Base-by-base conservation (phyloP, 2,888 invertebrate species). In the Margaritifera margaritifera region DNA sequence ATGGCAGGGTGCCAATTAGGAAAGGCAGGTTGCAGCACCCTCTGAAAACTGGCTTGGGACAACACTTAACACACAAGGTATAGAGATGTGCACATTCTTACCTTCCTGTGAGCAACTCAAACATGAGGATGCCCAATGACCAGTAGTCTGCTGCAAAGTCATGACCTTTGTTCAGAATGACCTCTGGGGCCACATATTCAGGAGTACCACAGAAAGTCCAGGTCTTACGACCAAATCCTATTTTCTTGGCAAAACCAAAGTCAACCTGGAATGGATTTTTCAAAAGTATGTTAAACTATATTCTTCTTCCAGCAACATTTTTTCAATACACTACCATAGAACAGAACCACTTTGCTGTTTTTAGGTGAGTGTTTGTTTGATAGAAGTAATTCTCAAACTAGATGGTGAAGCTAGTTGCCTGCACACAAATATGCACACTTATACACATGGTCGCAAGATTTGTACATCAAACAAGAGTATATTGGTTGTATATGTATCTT, bases 201-300 rank as follows among this genome's bases (percentile, higher is more conserved):
- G 97, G 97, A 0, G 97, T 98, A 19, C 98, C 98, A 63, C 97
- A 97, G 90, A 98, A 98, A 0, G 97, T 97, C 93, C 95, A 97
- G 0, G 97, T 97, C 90, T 96, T 96, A 71, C 93, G 92, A 69
- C 94, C 94, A 4, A 93, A 91, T 0, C 94, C 92, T 71, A 98
- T 92, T 82, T 93, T 93, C 89, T 97, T 97, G 24, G 97, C 96
- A 89, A 97, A 98, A 19, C 98, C 97, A 90, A 98, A 98, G 90
- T 98, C 97, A 51, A 91, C 89, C 89, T 89, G 64, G 19, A 67
- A 69, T 27, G 25, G 57, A 58, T 42, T 42, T 42, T 3, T 2
- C 11, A 42, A 25, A 51, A 56, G 19, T 15, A 42, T 42, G 42
- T 42, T 42, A 42, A 42, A 15, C 6, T 15, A 15, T 42, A 42